phyloP scores from a whole-genome alignment of 2,797 vertebrate genomes.

The Arctocebus calabarensis region DNA sequence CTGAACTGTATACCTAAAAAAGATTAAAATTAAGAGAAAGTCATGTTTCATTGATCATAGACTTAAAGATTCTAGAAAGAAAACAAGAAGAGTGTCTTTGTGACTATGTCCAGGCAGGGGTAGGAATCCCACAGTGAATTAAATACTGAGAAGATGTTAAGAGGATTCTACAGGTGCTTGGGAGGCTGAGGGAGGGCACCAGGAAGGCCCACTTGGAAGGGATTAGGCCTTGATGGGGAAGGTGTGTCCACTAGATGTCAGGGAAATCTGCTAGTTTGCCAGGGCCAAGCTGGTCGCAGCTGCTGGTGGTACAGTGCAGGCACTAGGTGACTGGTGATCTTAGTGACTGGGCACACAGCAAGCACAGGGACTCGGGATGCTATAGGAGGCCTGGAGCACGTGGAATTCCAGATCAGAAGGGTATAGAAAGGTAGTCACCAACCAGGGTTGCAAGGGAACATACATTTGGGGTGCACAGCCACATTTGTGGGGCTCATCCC shows the following conservation, averaged over 20 bases:
- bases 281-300: background rate
- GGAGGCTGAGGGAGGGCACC: no score
- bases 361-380: background rate
- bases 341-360: fast-evolving
- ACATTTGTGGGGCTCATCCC: background rate
- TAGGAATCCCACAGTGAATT: background rate
- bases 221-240: background rate
- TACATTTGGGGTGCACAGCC: fast-evolving
- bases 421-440: background rate
- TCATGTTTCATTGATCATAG: no score
- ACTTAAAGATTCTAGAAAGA: background rate
- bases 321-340: background rate
- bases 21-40: background rate
- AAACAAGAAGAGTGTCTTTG: background rate
- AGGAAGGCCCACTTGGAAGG: background rate
- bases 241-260: background rate
- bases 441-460: background rate
- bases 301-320: background rate
- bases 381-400: background rate
- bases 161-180: background rate
- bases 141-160: background rate
- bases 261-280: background rate
- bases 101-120: background rate
- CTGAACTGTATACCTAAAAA: background rate
- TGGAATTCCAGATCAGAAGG: background rate